These are phyloP conservation scores for Centruroides vittatus DNA, from an alignment of 1,140 invertebrate species.

Conservation along the genomic window DNA sequence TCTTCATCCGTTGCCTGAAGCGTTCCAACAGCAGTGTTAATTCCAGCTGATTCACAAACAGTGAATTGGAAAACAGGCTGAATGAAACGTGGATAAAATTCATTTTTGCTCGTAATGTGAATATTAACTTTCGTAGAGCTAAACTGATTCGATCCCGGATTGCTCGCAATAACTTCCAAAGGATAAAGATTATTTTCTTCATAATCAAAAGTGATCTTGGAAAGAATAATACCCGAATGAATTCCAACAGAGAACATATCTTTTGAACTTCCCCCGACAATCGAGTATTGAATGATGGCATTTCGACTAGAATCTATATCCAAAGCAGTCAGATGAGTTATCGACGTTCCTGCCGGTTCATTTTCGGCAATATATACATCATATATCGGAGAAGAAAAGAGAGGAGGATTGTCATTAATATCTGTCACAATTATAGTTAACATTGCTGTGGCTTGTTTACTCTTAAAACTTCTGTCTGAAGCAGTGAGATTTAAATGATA, in stretches of 20 bases:
- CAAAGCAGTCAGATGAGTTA: slow-evolving; percentile 57
- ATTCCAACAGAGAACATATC: slow-evolving; percentile 61
- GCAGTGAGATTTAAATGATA: slow-evolving; percentile 78
- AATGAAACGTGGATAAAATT: slow-evolving; percentile 80
- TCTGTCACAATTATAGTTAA: slow-evolving; percentile 74
- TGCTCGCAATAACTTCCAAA: slow-evolving; percentile 66
- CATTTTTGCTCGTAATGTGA: slow-evolving; percentile 76
- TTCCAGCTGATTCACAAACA: slow-evolving; percentile 78
- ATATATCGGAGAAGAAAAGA: slow-evolving; percentile 62
- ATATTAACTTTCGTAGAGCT: slow-evolving; percentile 55
- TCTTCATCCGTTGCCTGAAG: slow-evolving; percentile 85
- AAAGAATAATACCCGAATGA: slow-evolving; percentile 57
- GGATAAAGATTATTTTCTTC: slow-evolving; percentile 64
- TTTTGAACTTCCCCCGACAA: slow-evolving; percentile 55
- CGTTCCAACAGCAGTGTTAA: slow-evolving; percentile 69
- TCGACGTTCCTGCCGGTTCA: slow-evolving; percentile 62
- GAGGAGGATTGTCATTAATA: slow-evolving; percentile 78
- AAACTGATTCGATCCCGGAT: slow-evolving; percentile 69
- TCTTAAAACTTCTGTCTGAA: slow-evolving; percentile 55
- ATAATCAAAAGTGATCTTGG: slow-evolving; percentile 69
- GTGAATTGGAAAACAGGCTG: slow-evolving; percentile 84
- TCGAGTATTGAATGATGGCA: slow-evolving; percentile 71
- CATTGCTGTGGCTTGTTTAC: slow-evolving; percentile 53
- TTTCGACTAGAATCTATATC: slow-evolving; percentile 80
- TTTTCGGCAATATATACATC: slow-evolving; percentile 72